Base-by-base conservation (phyloP, 2,797 vertebrate species). In the Tauraco hartlaubi region DNA sequence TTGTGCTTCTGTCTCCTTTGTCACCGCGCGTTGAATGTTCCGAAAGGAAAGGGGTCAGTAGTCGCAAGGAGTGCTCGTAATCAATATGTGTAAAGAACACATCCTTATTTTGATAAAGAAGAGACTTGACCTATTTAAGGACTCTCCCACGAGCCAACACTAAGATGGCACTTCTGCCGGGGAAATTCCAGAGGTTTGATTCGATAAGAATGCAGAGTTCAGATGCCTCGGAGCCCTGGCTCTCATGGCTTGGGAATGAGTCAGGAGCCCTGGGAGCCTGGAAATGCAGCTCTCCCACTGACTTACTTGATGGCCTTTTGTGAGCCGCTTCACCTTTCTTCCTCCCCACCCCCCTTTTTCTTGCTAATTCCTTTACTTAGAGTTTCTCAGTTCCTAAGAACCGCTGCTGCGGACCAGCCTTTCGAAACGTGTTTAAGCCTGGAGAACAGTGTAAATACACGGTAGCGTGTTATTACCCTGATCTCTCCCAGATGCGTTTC, bases 131-230 rank as follows among this genome's bases (percentile, higher is more conserved):
- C 90, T 94, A 91, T 95, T 95, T 91, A 80, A 92, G 96, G 95
- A 92, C 92, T 96, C 95, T 97, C 96, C 95, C 95, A 96, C 54
- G 92, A 90, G 92, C 91, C 91, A 94, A 66, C 22, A 0, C 82
- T 95, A 91, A 94, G 96, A 95, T 95, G 96, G 96, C 95, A 96
- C 95, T 96, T 96, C 87, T 92, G 87, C 89, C 72, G 96, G 95
- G 81, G 61, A 88, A 91, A 91, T 96, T 94, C 95, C 96, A 92
- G 95, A 92, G 95, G 92, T 95, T 96, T 96, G 95, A 91, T 94
- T 95, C 3, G 69, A 96, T 94, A 96, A 95, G 96, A 96, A 96
- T 95, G 95, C 73, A 75, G 90, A 92, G 96, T 96, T 96, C 95
- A 96, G 89, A 75, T 96, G 93, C 96, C 93, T 92, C 9, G 1